Evolutionary conservation across 2,888 invertebrate genomes (phyloP), one percentile per base, ranked within the genome.

Genomic region (Leptinotarsa haldemani): DNA sequence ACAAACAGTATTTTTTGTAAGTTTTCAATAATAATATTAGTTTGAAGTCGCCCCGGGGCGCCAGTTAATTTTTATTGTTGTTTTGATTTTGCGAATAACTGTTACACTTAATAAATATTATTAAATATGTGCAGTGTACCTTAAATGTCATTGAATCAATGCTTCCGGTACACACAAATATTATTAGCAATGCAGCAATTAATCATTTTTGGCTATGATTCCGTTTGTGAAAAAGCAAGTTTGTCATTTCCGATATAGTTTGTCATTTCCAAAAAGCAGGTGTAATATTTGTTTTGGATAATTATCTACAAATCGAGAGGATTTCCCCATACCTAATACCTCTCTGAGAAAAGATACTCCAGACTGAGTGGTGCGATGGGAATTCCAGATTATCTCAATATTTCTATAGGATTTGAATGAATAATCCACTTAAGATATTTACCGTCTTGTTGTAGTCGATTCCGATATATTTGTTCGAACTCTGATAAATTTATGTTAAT

Each of bases 301-400:
- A n/a, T 61, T 40, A 61, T 61, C 61, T 30, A 40, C 30, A n/a
- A 40, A 30, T 40, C 5, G 16, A 25, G 30, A 25, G 61, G 61
- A n/a, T 61, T 61, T 61, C 30, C 61, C 61, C 5, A 22, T 20
- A 56, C 4, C 3, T 56, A 30, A 40, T 61, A 61, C 61, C 61
- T 61, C 40, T 61, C 61, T 61, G 25, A 30, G 61, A 40, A 61
- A n/a, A 30, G 30, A n/a, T 61, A 13, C 61, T 16, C 16, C 30
- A 61, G 61, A 61, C 61, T 15, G 40, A 30, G 30, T 18, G 61
- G 61, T 40, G 61, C 61, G 61, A n/a, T 7, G 61, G 61, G 15
- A 61, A 61, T 61, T 61, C 40, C 61, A 61, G 61, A 61, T 61
- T 61, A 61, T 61, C 61, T 61, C 13, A 61, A 61, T 61, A 61